Conservation (phyloP, 2,113 vertebrate genomes). For the Takifugu bimaculatus region DNA sequence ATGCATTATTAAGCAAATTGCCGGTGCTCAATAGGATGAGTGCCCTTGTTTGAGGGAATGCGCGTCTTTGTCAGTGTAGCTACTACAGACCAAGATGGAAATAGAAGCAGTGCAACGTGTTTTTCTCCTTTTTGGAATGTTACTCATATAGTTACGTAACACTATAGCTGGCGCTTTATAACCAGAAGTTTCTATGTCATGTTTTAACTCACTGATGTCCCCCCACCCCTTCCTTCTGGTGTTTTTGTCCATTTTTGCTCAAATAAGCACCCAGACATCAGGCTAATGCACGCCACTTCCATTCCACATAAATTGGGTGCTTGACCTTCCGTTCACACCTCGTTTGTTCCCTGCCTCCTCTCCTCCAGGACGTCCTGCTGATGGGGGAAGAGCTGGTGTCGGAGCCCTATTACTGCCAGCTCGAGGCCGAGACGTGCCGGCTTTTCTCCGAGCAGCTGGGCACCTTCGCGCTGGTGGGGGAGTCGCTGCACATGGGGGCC, state of each 20-base stretch:
- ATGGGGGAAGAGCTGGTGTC: conserved; percentile 87
- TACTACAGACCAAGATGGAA: conserved; percentile 28
- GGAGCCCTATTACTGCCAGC: conserved; percentile 94
- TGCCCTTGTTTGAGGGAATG: conserved; percentile 36
- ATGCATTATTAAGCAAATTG: conserved; percentile 73
- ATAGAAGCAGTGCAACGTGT: conserved; percentile 35
- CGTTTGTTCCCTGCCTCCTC: conserved; percentile 4
- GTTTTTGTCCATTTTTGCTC: conserved; percentile 23
- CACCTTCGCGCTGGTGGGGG: conserved; percentile 91
- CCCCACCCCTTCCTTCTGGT: background rate
- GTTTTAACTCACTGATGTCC: background rate
- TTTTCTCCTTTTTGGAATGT: conserved; percentile 20
- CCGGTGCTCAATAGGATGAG: conserved; percentile 52
- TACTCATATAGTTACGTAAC: background rate
- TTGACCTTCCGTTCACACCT: conserved; percentile 39
- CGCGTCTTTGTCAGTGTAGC: conserved; percentile 14
- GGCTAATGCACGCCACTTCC: conserved; percentile 42
- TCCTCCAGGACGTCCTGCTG: conserved; percentile 86
- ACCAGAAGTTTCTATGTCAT: too few relatives aligned
- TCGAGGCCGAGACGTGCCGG: conserved; percentile 89
- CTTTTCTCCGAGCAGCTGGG: conserved; percentile 96
- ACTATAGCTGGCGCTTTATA: too few relatives aligned
- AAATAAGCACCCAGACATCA: conserved; percentile 33
- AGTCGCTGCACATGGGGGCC: conserved; percentile 93
- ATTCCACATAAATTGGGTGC: conserved; percentile 41